phyloP scores from a whole-genome alignment of 1,140 invertebrate species.

The Zaprionus capensis region DNA sequence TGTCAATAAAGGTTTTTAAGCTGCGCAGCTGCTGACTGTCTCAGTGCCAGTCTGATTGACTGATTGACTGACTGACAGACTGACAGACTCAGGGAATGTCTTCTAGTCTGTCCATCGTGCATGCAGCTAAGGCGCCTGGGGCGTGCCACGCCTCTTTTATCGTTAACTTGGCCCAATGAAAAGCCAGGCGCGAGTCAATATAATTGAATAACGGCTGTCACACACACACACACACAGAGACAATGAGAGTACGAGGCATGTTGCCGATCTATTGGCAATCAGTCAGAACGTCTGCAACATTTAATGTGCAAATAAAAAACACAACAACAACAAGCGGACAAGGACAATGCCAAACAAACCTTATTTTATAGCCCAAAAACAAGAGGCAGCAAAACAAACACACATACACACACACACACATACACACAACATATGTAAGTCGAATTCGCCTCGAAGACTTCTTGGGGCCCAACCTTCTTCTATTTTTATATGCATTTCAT shows the following conservation, averaged over 20 bases:
- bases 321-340: slow-evolving; percentile 41
- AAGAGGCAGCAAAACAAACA: slow-evolving; percentile 58
- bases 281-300: slow-evolving; percentile 78
- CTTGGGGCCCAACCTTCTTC: slow-evolving; percentile 24
- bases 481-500: slow-evolving; percentile 73
- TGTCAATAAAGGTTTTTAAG: slow-evolving; percentile 65
- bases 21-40: slow-evolving; percentile 38
- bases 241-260: slow-evolving; percentile 12
- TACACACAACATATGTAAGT: slow-evolving; percentile 44
- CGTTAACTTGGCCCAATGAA: slow-evolving; percentile 69
- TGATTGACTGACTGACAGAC: slow-evolving; percentile 13
- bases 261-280: slow-evolving; percentile 66
- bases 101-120: neutral
- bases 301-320: slow-evolving; percentile 83
- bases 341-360: slow-evolving; percentile 77
- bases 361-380: slow-evolving; percentile 74
- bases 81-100: slow-evolving; percentile 8
- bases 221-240: slow-evolving; percentile 17
- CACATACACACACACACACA: slow-evolving; percentile 26
- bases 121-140: slow-evolving; percentile 5
- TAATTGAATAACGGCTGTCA: slow-evolving; percentile 72
- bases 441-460: slow-evolving; percentile 12
- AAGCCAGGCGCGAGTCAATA: slow-evolving; percentile 78
- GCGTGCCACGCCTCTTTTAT: slow-evolving; percentile 33
- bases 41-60: slow-evolving; percentile 26